These are phyloP conservation scores for Lytechinus pictus DNA, from an alignment of 35 echinoderm and acorn worm species.

Conservation along the genomic window DNA sequence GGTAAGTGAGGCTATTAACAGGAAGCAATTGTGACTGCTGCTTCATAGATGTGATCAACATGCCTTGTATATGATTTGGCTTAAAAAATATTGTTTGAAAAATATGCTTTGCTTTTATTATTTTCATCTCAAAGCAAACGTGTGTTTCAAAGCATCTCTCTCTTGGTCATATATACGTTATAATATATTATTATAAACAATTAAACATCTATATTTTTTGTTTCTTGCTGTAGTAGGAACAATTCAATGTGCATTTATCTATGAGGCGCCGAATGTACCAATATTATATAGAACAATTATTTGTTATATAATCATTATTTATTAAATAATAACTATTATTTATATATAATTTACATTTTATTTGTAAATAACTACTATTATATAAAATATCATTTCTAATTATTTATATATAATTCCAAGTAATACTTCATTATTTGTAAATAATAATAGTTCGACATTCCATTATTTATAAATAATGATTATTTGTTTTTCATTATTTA, in stretches of 20 bases:
- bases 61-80: background rate
- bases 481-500: too few relatives aligned
- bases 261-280: too few relatives aligned
- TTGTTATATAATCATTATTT: too few relatives aligned
- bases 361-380: too few relatives aligned
- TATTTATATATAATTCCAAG: too few relatives aligned
- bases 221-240: background rate
- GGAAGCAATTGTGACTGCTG: background rate
- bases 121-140: background rate
- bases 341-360: too few relatives aligned
- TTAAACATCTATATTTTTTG: background rate
- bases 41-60: background rate
- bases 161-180: background rate
- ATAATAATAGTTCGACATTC: too few relatives aligned
- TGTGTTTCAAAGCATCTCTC: background rate
- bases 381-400: too few relatives aligned
- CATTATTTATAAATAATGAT: too few relatives aligned
- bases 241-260: background rate
- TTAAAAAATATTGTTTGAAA: background rate
- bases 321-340: too few relatives aligned
- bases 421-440: too few relatives aligned
- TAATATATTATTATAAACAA: background rate
- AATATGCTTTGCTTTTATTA: background rate
- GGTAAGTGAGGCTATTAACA: conserved; percentile 69
- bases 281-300: too few relatives aligned